phyloP scores from a whole-genome alignment of 2,113 vertebrate species.

The Pipra filicauda region DNA sequence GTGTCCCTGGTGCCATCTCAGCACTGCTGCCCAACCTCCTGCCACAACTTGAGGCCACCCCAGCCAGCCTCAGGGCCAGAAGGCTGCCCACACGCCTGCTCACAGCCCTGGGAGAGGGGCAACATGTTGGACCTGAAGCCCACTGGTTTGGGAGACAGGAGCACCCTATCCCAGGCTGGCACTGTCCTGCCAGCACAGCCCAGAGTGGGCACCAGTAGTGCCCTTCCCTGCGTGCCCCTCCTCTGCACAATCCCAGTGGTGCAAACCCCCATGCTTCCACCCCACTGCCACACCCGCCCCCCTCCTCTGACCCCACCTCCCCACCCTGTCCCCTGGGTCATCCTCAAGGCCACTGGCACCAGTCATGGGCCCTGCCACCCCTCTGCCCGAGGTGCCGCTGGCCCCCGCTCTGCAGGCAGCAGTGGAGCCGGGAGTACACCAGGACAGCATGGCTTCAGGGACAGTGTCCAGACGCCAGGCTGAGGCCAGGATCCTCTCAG shows the following conservation, averaged over 20 bases:
- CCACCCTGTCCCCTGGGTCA: not conserved
- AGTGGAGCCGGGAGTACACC: accelerated
- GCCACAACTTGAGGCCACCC: accelerated
- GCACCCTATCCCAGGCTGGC: no score
- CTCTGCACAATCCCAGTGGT: not conserved
- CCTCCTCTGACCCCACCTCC: not conserved
- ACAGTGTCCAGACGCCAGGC: not conserved
- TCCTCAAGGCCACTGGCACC: not conserved
- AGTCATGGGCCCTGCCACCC: not conserved
- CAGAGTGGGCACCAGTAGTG: not conserved
- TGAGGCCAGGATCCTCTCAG: not conserved
- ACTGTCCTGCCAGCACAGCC: not conserved
- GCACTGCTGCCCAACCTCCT: accelerated
- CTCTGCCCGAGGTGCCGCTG: accelerated
- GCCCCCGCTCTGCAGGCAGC: accelerated
- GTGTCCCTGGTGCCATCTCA: not conserved
- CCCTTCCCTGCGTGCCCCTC: not conserved
- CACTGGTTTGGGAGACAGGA: not conserved
- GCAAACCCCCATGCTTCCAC: accelerated
- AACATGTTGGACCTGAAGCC: not conserved
- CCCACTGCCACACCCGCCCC: not conserved
- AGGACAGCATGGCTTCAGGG: not conserved
- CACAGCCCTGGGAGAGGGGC: accelerated
- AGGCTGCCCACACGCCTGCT: not conserved
- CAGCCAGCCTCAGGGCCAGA: accelerated